Evolutionary conservation across 2,113 vertebrate species (phyloP).

Genomic region (Plectropomus leopardus): DNA sequence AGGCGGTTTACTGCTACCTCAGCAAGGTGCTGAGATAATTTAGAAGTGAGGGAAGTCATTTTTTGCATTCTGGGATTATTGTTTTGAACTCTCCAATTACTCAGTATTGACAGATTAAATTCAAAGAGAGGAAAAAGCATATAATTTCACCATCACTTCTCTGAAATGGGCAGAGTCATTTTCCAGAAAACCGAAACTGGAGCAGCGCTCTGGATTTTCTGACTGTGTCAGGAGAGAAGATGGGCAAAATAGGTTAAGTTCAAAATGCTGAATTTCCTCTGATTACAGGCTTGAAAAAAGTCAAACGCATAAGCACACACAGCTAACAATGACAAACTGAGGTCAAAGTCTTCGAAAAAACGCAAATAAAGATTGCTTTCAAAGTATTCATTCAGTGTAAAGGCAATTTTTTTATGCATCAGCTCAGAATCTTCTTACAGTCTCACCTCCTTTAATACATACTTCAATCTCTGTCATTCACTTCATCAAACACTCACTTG

Average conservation of each 20-base stretch:
- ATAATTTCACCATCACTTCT: not conserved
- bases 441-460: slow-evolving; percentile 22
- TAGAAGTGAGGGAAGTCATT: slow-evolving; percentile 31
- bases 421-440: not conserved
- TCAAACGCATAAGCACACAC: not conserved
- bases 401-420: not conserved
- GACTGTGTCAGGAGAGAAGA: not conserved
- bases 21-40: slow-evolving; percentile 55
- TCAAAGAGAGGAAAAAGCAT: slow-evolving; percentile 14
- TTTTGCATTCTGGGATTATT: slow-evolving; percentile 29
- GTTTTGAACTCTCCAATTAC: slow-evolving; percentile 31
- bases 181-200: slow-evolving; percentile 9
- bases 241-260: not conserved
- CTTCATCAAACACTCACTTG: slow-evolving; percentile 16
- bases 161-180: not conserved
- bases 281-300: not conserved
- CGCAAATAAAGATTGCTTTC: not conserved
- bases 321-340: not conserved
- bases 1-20: slow-evolving; percentile 30
- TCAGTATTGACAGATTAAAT: slow-evolving; percentile 29
- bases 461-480: not conserved
- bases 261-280: not conserved
- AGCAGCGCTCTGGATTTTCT: slow-evolving; percentile 5
- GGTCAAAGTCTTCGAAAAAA: not conserved
- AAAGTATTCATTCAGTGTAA: not conserved